Evolutionary conservation across 2,797 vertebrate genomes (phyloP), one percentile per base, ranked within the genome.

Genomic region (Ctenopoma multispine): DNA sequence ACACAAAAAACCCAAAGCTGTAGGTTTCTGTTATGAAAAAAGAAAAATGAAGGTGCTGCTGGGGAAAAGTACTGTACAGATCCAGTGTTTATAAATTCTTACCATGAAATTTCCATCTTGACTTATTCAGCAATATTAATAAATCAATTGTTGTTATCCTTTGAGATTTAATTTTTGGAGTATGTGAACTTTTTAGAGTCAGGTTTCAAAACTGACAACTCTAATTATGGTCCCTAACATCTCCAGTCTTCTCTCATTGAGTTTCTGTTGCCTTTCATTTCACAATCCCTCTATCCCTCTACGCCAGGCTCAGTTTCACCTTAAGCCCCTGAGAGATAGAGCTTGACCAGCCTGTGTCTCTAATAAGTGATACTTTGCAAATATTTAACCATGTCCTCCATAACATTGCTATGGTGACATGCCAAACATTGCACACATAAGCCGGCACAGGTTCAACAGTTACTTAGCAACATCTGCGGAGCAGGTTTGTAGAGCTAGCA

Each of bases 341-440:
- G 61, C 73, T 71, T 74, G 68, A 59, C 63, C 68, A 54, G 55
- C 27, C 69, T 50, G 47, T 23, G 40, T 58, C 44, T 86, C 77
- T 72, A 82, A 88, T 78, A 89, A 82, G 81, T 82, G 82, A 85
- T 83, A 81, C 73, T 77, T 85, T 69, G 88, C 88, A 91, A 92
- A 91, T 91, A 91, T 91, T 92, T 92, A 88, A 91, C 86, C 62
- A 49, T 72, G 60, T 49, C 73, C 76, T 68, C 51, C 74, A 54
- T 68, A 72, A 70, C 80, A 87, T 84, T 20, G 68, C 89, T 81
- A 91, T 90, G 88, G 92, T 80, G 89, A 92, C 79, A 17, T 68
- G 72, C 84, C 81, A 91, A 90, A 92, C 89, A 87, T 62, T 81
- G 71, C 79, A 68, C 65, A 69, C 77, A 81, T 55, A 66, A 78